Conservation (phyloP, 2,888 invertebrate species). For the Noctua janthe region DNA sequence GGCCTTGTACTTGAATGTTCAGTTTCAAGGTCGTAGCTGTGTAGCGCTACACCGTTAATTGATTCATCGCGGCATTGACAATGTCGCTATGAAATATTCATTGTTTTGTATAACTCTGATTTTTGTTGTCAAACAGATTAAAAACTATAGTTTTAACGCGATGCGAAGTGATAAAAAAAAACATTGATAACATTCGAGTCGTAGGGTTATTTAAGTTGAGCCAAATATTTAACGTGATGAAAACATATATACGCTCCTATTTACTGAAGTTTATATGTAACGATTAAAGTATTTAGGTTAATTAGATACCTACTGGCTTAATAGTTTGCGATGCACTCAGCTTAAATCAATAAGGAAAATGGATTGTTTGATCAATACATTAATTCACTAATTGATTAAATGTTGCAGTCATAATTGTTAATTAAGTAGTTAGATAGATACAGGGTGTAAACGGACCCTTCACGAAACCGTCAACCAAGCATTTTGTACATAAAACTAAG, state of each 20-base stretch:
- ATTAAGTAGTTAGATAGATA: constrained; percentile 12
- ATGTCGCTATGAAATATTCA: not conserved
- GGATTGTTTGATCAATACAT: constrained; percentile 21
- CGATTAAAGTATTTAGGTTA: constrained; percentile 51
- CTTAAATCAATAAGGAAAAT: constrained; percentile 56
- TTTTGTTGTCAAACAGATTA: constrained; percentile 31
- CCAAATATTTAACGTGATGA: constrained; percentile 21
- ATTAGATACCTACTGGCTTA: constrained; percentile 30
- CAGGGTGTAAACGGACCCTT: too few relatives aligned
- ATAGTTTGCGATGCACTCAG: constrained; percentile 17
- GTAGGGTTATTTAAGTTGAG: constrained; percentile 11
- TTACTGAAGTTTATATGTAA: not conserved
- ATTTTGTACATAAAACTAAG: too few relatives aligned
- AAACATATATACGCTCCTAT: constrained; percentile 15
- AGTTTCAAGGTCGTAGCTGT: constrained; percentile 51
- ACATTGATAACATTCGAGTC: constrained; percentile 17
- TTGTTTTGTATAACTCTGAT: constrained; percentile 13
- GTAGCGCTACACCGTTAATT: constrained; percentile 44
- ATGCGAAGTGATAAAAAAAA: constrained; percentile 12
- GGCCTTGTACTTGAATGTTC: constrained; percentile 62
- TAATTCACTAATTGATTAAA: constrained; percentile 16
- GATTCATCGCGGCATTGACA: constrained; percentile 42
- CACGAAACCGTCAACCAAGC: too few relatives aligned
- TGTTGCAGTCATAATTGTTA: constrained; percentile 3
- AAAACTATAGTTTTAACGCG: constrained; percentile 6